Percentiles rank a stretch among this genome's conserved stretches.
phyloP scores from a whole-genome alignment of 1,140 invertebrate species.

The Drosophila santomea region DNA sequence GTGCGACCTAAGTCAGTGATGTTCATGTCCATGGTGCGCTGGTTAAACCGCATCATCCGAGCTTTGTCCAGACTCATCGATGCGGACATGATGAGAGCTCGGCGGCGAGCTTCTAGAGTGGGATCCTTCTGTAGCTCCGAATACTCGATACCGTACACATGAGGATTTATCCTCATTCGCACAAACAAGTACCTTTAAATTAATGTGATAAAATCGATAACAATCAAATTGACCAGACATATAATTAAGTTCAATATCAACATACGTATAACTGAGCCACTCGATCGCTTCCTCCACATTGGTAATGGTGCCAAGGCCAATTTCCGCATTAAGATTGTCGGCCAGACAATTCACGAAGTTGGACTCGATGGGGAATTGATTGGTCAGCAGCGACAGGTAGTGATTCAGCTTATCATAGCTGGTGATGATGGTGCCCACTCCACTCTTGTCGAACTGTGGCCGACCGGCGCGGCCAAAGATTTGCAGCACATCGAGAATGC shows the following conservation, averaged over 20 bases:
- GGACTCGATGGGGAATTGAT: slow-evolving; percentile 99
- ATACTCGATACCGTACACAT: slow-evolving; percentile 94
- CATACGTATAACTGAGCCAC: slow-evolving; percentile 97
- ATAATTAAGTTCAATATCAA: accelerated
- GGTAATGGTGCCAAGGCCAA: slow-evolving; percentile 96
- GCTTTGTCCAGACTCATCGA: slow-evolving; percentile 95
- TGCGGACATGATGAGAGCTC: slow-evolving; percentile 91
- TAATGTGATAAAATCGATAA: not conserved
- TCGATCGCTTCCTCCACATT: slow-evolving; percentile 98
- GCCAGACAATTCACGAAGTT: slow-evolving; percentile 96
- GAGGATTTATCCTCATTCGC: slow-evolving; percentile 96
- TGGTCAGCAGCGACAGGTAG: slow-evolving; percentile 97
- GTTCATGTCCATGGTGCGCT: slow-evolving; percentile 92
- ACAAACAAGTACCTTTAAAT: slow-evolving; percentile 92
- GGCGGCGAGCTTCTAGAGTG: slow-evolving; percentile 89
- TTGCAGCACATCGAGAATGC: slow-evolving; percentile 99
- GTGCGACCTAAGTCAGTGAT: slow-evolving; percentile 96
- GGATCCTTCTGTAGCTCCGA: slow-evolving; percentile 91
- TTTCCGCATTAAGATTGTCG: slow-evolving; percentile 99
- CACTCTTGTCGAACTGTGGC: slow-evolving; percentile 96
- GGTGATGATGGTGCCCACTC: slow-evolving; percentile 98
- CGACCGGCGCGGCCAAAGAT: slow-evolving; percentile 99
- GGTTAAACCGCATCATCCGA: slow-evolving; percentile 96
- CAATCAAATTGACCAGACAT: not conserved
- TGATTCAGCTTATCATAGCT: slow-evolving; percentile 96